Evolutionary conservation across 2,113 vertebrate genomes (phyloP), one percentile per base, ranked within the genome.

Genomic region (Eleginops maclovinus): DNA sequence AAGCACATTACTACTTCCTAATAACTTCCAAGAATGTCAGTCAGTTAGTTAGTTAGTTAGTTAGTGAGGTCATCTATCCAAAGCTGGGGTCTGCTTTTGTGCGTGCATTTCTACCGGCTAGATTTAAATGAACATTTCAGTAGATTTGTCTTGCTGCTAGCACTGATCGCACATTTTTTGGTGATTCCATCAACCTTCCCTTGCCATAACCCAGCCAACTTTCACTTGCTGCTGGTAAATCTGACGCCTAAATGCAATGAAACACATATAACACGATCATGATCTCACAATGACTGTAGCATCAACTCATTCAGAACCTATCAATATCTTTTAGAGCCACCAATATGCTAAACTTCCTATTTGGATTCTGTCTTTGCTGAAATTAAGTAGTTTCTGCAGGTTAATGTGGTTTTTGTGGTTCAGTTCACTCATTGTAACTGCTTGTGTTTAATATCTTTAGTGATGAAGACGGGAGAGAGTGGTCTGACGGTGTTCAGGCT

Each of bases 391-490:
- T 49, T 22, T 55, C 19, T 47, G 3, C 3, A 9, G 9, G 10
- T 46, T 62, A 9, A 16, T 41, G 3, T 7, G 9, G 3, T 15
- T 13, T 17, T 14, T 41, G 19, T 21, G 4, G 15, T 10, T 0
- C 9, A 41, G 5, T 50, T 24, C 61, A 22, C 67, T 4, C 11
- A 0, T 72, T 49, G 60, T 1, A 9, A 77, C 64, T 67, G 41
- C 10, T 51, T 17, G 31, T 36, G 6, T 36, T 36, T 8, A 8
- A 36, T 36, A 36, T 88, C 54, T 83, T 89, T 0, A 96, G 96
- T 96, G 90, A 96, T 96, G 61, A 94, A 92, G 90, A 95, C 90
- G 0, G 95, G 96, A 1, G 94, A 96, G 88, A 96, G 89, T 0
- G 94, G 94, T 13, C 86, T 92, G 69, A 91, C 90, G 0, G 91